phyloP scores from a whole-genome alignment of 2,888 invertebrate species.

The Lysandra coridon region DNA sequence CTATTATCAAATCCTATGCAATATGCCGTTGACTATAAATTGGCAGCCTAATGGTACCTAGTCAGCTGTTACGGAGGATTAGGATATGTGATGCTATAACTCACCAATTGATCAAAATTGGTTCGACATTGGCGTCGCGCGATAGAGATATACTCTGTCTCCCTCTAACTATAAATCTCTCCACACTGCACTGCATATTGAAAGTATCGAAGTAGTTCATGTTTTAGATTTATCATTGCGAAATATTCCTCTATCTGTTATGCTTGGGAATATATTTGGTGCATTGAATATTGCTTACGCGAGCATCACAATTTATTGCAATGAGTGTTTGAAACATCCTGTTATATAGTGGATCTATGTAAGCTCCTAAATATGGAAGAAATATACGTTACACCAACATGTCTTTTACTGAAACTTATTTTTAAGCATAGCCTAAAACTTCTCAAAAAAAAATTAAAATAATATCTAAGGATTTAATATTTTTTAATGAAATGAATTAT shows the following conservation, averaged over 20 bases:
- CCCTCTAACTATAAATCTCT: constrained; percentile 33
- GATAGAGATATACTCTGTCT: constrained; percentile 13
- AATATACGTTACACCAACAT: no score
- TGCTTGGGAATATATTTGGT: neutral
- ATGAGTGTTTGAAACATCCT: neutral
- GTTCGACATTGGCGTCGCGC: constrained; percentile 44
- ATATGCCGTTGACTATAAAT: constrained; percentile 21
- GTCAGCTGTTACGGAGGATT: constrained; percentile 37
- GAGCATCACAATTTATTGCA: neutral
- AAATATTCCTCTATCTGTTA: neutral
- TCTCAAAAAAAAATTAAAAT: neutral
- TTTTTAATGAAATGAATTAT: neutral
- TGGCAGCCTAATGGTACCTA: constrained; percentile 35
- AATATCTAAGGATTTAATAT: neutral
- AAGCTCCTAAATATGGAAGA: neutral
- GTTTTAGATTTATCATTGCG: constrained; percentile 17
- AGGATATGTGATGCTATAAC: constrained; percentile 42
- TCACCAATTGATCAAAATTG: constrained; percentile 47
- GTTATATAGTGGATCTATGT: neutral
- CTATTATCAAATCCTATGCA: constrained; percentile 22
- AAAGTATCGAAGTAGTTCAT: constrained; percentile 2
- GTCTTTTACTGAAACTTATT: neutral
- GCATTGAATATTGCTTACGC: constrained; percentile 10
- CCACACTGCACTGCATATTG: constrained; percentile 18
- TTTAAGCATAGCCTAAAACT: neutral